Conservation (phyloP, 1,140 invertebrate species). For the Drosophila aff. region DNA sequence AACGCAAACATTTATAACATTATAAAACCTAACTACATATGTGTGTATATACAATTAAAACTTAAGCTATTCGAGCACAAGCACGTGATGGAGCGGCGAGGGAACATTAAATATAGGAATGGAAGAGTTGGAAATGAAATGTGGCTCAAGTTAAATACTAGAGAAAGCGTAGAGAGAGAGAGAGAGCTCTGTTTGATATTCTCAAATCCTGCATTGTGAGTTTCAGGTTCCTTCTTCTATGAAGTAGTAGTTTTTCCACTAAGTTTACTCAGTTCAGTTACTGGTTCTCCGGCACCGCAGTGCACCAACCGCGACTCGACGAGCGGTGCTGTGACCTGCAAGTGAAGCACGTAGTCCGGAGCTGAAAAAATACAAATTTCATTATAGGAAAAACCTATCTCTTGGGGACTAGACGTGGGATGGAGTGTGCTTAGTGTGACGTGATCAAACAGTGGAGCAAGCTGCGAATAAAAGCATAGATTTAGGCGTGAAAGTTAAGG, state of each 20-base stretch:
- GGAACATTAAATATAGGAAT: conserved; percentile 30
- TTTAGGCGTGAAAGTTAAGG: neutral
- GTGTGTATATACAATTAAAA: conserved; percentile 36
- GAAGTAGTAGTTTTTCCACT: conserved; percentile 41
- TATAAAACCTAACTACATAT: conserved; percentile 15
- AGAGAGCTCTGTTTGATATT: conserved; percentile 19
- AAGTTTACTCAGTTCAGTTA: conserved; percentile 59
- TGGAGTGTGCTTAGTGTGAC: neutral
- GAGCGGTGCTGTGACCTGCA: conserved; percentile 66
- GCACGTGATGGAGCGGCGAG: neutral
- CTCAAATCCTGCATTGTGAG: neutral
- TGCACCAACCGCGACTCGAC: conserved; percentile 54
- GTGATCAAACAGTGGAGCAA: conserved; percentile 32
- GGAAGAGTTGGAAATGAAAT: conserved; percentile 33
- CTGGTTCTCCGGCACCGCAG: conserved; percentile 28
- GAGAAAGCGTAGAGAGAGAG: neutral
- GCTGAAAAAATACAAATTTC: conserved; percentile 44
- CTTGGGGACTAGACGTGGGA: neutral
- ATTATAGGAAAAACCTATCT: neutral
- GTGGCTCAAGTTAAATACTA: conserved; percentile 1
- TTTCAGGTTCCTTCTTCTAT: neutral
- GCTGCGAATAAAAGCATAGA: conserved; percentile 42
- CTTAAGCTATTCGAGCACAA: conserved; percentile 31
- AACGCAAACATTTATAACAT: conserved; percentile 24
- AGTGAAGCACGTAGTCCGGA: conserved; percentile 64